Evolutionary conservation across 1,140 invertebrate genomes (phyloP).

Genomic region (Notospermus geniculatus): DNA sequence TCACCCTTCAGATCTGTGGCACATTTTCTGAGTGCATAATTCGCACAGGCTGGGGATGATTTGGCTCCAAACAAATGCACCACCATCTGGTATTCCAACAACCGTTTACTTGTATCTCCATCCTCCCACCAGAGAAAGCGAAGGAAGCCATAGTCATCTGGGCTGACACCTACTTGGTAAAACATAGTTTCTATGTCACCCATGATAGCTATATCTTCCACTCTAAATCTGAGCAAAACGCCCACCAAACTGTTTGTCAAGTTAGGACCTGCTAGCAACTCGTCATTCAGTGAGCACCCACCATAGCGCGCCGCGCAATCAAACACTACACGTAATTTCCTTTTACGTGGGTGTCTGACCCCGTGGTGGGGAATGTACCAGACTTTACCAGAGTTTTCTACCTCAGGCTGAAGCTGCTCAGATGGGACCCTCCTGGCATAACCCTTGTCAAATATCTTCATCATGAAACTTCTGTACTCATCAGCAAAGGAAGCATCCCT

Average conservation of each 20-base stretch:
- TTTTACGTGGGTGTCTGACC: slow-evolving; percentile 4
- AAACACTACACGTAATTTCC: not conserved
- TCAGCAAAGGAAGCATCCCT: not conserved
- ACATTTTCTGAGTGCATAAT: slow-evolving; percentile 16
- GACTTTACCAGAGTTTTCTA: not conserved
- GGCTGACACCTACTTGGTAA: slow-evolving; percentile 17
- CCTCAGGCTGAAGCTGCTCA: not conserved
- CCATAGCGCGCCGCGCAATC: slow-evolving; percentile 12
- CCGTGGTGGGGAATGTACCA: slow-evolving; percentile 15
- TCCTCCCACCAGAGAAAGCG: slow-evolving; percentile 18
- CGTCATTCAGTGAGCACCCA: slow-evolving; percentile 14
- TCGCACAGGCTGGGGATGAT: slow-evolving; percentile 16
- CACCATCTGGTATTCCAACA: slow-evolving; percentile 16
- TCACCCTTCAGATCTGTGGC: slow-evolving; percentile 5
- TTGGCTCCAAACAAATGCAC: slow-evolving; percentile 20
- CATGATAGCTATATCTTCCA: slow-evolving; percentile 11
- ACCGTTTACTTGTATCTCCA: slow-evolving; percentile 9
- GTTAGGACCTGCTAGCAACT: slow-evolving; percentile 10
- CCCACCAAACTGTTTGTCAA: not conserved
- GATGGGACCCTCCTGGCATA: slow-evolving; percentile 8
- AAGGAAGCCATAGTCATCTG: slow-evolving; percentile 7
- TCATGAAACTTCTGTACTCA: not conserved
- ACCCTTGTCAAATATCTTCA: not conserved
- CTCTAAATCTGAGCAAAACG: slow-evolving; percentile 18
- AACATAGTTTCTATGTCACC: slow-evolving; percentile 26